Evolutionary conservation across 2,113 vertebrate genomes (phyloP).

Genomic region (Panthera leo): DNA sequence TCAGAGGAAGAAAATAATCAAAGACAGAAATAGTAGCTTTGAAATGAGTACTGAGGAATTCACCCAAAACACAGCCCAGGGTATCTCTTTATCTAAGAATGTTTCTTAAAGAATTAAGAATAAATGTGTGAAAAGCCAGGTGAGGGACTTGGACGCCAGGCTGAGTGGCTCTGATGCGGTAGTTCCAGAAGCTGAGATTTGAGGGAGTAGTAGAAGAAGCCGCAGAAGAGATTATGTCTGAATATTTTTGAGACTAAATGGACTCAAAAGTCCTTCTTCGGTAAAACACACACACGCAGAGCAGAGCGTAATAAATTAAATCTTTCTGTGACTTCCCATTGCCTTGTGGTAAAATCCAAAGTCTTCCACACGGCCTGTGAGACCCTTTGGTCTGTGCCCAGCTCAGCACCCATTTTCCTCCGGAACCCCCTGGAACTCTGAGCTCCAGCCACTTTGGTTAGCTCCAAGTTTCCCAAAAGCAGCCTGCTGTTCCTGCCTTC

Average conservation of each 20-base stretch:
- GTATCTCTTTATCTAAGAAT: not conserved
- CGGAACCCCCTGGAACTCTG: not conserved
- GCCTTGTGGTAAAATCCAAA: not conserved
- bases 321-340: not conserved
- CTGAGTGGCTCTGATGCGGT: not conserved
- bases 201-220: not conserved
- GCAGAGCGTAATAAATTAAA: not conserved
- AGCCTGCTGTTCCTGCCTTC: not conserved
- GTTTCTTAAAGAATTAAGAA: not conserved
- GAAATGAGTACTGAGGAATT: not conserved
- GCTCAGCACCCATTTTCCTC: fast-evolving
- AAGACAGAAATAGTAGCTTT: not conserved
- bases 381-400: not conserved
- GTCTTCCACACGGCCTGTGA: not conserved
- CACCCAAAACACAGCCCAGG: not conserved
- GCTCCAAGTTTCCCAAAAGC: not conserved
- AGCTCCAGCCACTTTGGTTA: too few relatives aligned
- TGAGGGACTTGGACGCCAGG: too few relatives aligned
- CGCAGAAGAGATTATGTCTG: not conserved
- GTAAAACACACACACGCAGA: not conserved
- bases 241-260: not conserved
- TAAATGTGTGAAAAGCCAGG: not conserved
- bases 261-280: not conserved
- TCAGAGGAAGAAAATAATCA: not conserved
- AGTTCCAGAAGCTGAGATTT: not conserved